A percentile compares a stretch with the other conserved stretches of the same genome.
These are phyloP conservation scores for Thera britannica DNA, from an alignment of 2,888 invertebrate species.

Conservation along the genomic window DNA sequence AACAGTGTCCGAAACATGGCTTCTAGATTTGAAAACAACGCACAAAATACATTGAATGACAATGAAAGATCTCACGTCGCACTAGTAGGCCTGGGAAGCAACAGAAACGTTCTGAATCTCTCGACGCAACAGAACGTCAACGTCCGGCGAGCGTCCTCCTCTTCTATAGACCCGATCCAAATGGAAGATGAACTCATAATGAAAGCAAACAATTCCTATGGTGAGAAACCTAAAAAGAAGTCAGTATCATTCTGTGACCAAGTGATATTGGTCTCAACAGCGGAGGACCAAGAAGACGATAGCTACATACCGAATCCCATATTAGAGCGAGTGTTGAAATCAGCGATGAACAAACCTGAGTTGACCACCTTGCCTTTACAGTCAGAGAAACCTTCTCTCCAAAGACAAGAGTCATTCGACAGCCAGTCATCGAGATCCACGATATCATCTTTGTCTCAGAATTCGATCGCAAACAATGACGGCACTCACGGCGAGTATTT, in stretches of 20 bases:
- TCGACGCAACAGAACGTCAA: conserved; percentile 71
- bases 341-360: conserved; percentile 91
- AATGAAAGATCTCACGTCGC: conserved; percentile 72
- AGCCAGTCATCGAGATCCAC: conserved; percentile 82
- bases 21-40: conserved; percentile 88
- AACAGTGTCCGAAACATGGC: conserved; percentile 91
- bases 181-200: conserved; percentile 76
- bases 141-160: conserved; percentile 71
- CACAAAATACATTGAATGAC: conserved; percentile 60
- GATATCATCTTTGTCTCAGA: conserved; percentile 78
- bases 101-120: conserved; percentile 78
- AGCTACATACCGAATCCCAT: conserved; percentile 96
- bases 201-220: conserved; percentile 65
- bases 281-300: conserved; percentile 96
- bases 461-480: conserved; percentile 67
- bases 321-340: conserved; percentile 92
- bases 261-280: conserved; percentile 95
- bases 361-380: conserved; percentile 80
- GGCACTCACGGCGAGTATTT: conserved; percentile 70
- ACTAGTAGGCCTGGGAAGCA: conserved; percentile 73
- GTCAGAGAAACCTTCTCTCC: conserved; percentile 77
- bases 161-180: conserved; percentile 75
- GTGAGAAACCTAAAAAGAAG: conserved; percentile 92
- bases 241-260: conserved; percentile 98
- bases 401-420: conserved; percentile 80